These are phyloP conservation scores for Thripadectes ignobilis DNA, from an alignment of 2,797 vertebrate genomes.

Conservation along the genomic window DNA sequence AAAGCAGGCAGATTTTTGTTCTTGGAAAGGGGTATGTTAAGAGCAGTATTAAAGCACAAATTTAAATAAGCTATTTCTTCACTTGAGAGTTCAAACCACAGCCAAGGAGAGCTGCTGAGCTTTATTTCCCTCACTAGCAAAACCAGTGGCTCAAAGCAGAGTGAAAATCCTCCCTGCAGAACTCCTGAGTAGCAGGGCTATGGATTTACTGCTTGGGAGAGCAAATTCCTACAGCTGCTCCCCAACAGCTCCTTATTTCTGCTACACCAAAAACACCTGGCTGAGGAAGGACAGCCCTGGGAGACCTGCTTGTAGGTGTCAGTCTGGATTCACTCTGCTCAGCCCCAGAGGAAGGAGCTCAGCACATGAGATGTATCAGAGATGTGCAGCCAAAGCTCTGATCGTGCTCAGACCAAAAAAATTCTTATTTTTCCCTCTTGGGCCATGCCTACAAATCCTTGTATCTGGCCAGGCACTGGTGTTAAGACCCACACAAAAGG, in stretches of 20 bases:
- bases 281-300: neutral
- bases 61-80: neutral
- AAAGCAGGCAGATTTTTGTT: conserved; percentile 25
- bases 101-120: neutral
- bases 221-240: conserved; percentile 38
- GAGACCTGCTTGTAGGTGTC: neutral
- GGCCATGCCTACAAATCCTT: neutral
- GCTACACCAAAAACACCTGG: neutral
- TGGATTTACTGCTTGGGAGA: neutral
- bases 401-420: neutral
- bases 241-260: conserved; percentile 20
- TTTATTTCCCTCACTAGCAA: neutral
- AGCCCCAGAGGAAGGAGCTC: neutral
- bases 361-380: neutral
- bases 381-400: neutral
- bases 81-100: neutral
- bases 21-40: conserved; percentile 44
- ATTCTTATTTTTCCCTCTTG: neutral
- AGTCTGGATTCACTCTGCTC: neutral
- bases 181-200: neutral
- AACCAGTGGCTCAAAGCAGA: neutral
- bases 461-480: neutral
- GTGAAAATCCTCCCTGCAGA: neutral
- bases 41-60: neutral
- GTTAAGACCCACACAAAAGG: neutral